Base-by-base conservation (phyloP, 2,797 vertebrate species). In the Pelobates cultripes region DNA sequence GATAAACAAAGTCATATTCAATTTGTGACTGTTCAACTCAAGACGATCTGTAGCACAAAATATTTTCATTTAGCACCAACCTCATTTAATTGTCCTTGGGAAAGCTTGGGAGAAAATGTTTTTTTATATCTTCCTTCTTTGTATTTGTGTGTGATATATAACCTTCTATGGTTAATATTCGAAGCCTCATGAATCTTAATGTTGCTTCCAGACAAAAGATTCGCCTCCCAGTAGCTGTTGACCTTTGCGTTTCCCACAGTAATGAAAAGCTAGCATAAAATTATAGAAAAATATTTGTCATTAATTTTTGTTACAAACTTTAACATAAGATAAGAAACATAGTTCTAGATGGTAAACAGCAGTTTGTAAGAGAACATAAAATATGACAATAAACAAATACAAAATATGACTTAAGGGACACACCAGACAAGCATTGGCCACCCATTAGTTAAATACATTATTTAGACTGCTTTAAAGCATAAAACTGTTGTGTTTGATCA, bases 141-240 rank as follows among this genome's bases (percentile, higher is more conserved):
- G 91, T 99, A 99, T 90, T 99, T 99, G 86, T 96, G 94, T 75
- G 92, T 95, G 85, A 96, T 91, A 87, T 98, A 98, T 0, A 84
- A 88, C 86, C 95, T 92, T 0, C 97, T 95, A 89, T 94, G 95
- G 89, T 97, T 96, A 0, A 90, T 86, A 0, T 94, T 91, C 0
- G 94, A 93, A 69, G 94, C 92, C 76, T 89, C 85, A 74, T 90
- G 88, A 79, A 99, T 88, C 79, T 95, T 64, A 28, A n/a, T 64
- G n/a, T 64, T 93, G 86, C 98, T 96, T 82, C 95, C 95, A 78
- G 91, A 85, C 66, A 94, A 91, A 74, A 99, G 95, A 87, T 94
- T 95, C 83, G 95, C 95, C 43, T 94, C 96, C 98, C 97, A 99
- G 92, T 99, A 98, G 82, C 91, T 93, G 91, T 99, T 99, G 73